phyloP scores from a whole-genome alignment of 2,888 invertebrate genomes.

The Mesoligia furuncula region DNA sequence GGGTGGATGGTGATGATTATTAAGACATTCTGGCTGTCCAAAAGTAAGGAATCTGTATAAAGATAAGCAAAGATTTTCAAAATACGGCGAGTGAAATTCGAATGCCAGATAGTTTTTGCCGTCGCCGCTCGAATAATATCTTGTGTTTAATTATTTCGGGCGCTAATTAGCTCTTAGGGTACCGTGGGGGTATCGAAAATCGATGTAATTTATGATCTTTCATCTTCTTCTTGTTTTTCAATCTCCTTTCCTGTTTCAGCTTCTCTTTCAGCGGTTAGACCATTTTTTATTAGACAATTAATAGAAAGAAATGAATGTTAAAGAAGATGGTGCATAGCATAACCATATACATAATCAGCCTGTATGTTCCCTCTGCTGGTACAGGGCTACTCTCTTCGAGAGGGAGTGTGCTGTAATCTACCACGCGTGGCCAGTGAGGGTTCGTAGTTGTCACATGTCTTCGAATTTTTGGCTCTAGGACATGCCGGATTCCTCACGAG shows the following conservation, averaged over 20 bases:
- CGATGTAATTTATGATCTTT: slow-evolving; percentile 4
- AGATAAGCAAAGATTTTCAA: slow-evolving; percentile 87
- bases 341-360: not conserved
- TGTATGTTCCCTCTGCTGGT: not conserved
- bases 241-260: not conserved
- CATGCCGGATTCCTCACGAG: no score
- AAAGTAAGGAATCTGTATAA: slow-evolving; percentile 76
- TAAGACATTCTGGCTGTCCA: slow-evolving; percentile 56
- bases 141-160: slow-evolving; percentile 83
- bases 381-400: not conserved
- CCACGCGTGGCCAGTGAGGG: no score
- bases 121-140: slow-evolving; percentile 76
- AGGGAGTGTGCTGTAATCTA: not conserved
- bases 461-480: no score
- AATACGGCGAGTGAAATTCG: slow-evolving; percentile 88
- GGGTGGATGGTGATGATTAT: slow-evolving; percentile 29
- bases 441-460: no score
- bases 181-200: slow-evolving; percentile 40
- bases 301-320: not conserved
- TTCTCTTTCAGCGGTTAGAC: not conserved
- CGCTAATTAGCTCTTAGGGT: slow-evolving; percentile 84
- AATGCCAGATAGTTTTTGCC: slow-evolving; percentile 85
- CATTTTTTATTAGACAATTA: not conserved
- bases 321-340: no score
- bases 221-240: not conserved